These are phyloP conservation scores for Brachionus koreanus DNA, from an alignment of 1,140 invertebrate species.

Conservation along the genomic window DNA sequence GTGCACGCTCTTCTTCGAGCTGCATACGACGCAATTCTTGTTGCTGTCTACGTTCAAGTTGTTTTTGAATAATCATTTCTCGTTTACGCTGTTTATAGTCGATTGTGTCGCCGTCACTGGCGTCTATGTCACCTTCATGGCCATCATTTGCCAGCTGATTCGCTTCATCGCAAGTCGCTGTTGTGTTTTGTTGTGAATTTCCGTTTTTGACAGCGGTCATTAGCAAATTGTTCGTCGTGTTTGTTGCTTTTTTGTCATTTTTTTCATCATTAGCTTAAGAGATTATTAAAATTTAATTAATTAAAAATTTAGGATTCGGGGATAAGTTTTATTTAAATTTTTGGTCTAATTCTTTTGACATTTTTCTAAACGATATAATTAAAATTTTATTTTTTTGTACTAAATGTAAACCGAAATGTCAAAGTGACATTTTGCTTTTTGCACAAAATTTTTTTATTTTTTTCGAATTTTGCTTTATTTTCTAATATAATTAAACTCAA, in stretches of 20 bases:
- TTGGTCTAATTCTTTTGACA: not conserved
- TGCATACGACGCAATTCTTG: constrained; percentile 17
- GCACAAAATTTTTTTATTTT: too few species aligned
- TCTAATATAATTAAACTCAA: too few species aligned
- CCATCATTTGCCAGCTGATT: not conserved
- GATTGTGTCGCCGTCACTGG: not conserved
- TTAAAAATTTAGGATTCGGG: not conserved
- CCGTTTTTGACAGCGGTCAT: constrained; percentile 19
- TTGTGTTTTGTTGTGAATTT: not conserved
- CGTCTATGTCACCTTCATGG: not conserved
- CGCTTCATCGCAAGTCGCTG: not conserved
- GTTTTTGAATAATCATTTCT: constrained; percentile 26
- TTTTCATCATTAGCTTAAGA: constrained; percentile 38
- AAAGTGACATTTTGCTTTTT: too few species aligned
- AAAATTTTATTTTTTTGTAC: too few species aligned
- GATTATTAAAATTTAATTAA: not conserved
- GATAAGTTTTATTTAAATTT: not conserved
- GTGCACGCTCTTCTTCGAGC: constrained; percentile 22
- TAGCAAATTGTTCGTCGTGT: constrained; percentile 21
- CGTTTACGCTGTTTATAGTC: constrained; percentile 30
- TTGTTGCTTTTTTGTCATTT: not conserved
- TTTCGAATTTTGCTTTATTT: too few species aligned
- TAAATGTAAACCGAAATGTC: too few species aligned
- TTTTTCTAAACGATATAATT: not conserved
- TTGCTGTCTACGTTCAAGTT: constrained; percentile 28